Evolutionary conservation across 2,113 vertebrate genomes (phyloP).

Genomic region (Leucosticte australis): DNA sequence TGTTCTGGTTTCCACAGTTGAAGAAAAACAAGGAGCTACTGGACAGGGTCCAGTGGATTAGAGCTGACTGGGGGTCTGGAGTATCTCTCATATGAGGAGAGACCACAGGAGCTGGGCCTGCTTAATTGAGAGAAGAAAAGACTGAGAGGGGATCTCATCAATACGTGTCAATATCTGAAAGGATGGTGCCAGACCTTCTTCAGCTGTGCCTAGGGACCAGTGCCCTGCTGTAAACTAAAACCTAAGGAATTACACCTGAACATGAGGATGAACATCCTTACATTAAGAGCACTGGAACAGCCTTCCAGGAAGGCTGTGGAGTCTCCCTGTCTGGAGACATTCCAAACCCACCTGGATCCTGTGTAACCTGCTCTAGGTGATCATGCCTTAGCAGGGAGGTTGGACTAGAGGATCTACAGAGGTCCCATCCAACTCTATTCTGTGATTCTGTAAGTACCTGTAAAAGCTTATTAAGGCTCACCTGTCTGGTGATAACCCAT

Average conservation of each 20-base stretch:
- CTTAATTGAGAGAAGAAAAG: background rate
- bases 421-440: background rate
- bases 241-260: background rate
- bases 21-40: background rate
- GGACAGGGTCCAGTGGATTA: background rate
- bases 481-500: background rate
- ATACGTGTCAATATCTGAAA: background rate
- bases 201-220: background rate
- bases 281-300: background rate
- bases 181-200: background rate
- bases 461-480: background rate
- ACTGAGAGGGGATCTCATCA: background rate
- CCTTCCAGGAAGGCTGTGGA: background rate
- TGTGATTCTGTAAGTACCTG: background rate
- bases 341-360: no score
- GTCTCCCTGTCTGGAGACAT: background rate
- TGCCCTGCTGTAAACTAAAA: background rate
- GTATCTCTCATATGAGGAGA: background rate
- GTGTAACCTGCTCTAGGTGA: background rate
- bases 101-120: background rate
- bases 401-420: background rate
- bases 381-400: background rate
- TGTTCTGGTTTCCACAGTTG: background rate
- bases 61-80: background rate
- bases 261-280: background rate